Percentiles rank a stretch among this genome's conserved stretches.
phyloP scores from a whole-genome alignment of 2,797 vertebrate species.

The Kryptolebias ocellatus region DNA sequence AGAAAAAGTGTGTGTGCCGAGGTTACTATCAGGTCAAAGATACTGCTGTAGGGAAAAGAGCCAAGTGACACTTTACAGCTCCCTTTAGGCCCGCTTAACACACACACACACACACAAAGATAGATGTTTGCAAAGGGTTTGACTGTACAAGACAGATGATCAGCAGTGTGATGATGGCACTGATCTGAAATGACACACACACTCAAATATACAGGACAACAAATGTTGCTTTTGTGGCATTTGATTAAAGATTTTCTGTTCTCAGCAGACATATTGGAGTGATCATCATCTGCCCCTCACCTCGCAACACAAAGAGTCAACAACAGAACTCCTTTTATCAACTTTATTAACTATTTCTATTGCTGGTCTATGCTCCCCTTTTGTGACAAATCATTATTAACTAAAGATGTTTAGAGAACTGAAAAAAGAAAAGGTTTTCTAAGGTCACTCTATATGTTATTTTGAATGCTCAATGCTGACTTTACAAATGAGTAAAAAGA shows the following conservation, averaged over 20 bases:
- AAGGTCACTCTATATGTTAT: no score
- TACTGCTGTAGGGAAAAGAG: conserved; percentile 57
- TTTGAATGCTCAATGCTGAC: no score
- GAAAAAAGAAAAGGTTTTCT: no score
- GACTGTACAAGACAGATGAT: conserved; percentile 86
- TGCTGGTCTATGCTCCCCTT: no score
- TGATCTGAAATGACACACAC: conserved; percentile 59
- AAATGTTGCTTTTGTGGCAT: conserved; percentile 80
- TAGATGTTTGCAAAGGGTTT: conserved; percentile 69
- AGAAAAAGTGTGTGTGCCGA: conserved; percentile 28
- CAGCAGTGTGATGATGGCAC: conserved; percentile 80
- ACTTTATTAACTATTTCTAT: no score
- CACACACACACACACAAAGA: conserved; percentile 32
- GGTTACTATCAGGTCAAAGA: conserved; percentile 64
- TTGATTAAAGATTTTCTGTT: conserved; percentile 87
- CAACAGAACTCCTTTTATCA: no score
- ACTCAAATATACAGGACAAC: conserved; percentile 21
- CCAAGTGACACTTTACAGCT: conserved; percentile 67
- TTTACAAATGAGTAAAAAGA: no score
- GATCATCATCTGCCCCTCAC: no score
- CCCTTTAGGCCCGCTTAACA: conserved; percentile 19
- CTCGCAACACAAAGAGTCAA: no score
- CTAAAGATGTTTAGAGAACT: no score
- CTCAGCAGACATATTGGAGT: conserved; percentile 32
- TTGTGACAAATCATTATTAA: no score